Percentiles rank a stretch among this genome's conserved stretches.
phyloP scores from a whole-genome alignment of 2,113 vertebrate species.

The Corydoras maculifer region DNA sequence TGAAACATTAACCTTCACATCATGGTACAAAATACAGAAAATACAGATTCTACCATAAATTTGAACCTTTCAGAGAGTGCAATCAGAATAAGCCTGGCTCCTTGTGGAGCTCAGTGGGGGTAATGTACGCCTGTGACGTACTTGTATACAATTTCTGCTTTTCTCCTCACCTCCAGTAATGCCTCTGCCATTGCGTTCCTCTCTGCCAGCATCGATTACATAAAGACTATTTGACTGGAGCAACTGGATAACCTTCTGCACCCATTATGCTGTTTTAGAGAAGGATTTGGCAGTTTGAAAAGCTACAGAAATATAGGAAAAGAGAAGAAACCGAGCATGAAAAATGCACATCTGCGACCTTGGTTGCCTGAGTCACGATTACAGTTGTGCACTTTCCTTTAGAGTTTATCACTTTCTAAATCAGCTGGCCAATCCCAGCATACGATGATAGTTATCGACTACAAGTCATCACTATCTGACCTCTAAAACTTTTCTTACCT shows the following conservation, averaged over 20 bases:
- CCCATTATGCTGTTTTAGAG: conserved; percentile 32
- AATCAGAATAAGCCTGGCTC: conserved; percentile 8
- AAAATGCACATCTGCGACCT: conserved; percentile 9
- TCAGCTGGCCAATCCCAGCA: conserved; percentile 37
- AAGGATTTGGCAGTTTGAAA: conserved; percentile 19
- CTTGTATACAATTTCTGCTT: conserved; percentile 34
- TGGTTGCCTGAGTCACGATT: conserved; percentile 6
- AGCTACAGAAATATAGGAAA: background rate
- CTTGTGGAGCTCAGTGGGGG: conserved; percentile 16
- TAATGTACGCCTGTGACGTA: conserved; percentile 37
- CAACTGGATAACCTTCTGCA: conserved; percentile 44
- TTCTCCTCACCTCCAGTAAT: conserved; percentile 26
- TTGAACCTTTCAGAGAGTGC: conserved; percentile 9
- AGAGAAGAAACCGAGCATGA: background rate
- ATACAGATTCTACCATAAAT: conserved; percentile 2
- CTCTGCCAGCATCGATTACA: conserved; percentile 50
- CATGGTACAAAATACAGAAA: background rate
- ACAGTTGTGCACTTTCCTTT: conserved; percentile 4
- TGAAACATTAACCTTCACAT: conserved; percentile 5
- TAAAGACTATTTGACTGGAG: conserved; percentile 40
- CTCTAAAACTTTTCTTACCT: conserved; percentile 50
- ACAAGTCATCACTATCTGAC: conserved; percentile 41
- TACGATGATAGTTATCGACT: conserved; percentile 50
- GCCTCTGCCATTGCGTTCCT: conserved; percentile 35
- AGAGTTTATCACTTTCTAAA: conserved; percentile 29